phyloP scores from a whole-genome alignment of 2,113 vertebrate species.

The Sander lucioperca region DNA sequence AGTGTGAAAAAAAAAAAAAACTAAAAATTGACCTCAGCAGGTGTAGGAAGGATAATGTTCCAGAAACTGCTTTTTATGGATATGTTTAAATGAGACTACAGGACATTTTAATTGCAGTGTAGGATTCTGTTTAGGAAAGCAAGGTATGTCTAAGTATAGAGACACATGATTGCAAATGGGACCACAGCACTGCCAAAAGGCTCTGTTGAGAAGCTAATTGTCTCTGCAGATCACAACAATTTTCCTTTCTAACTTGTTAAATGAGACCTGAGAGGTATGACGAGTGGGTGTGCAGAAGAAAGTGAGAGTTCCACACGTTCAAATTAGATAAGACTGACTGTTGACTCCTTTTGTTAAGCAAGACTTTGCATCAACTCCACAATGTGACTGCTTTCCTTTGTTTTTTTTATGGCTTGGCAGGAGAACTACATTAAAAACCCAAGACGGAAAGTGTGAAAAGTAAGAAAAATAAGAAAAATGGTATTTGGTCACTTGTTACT shows the following conservation, averaged over 20 bases:
- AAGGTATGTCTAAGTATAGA: slow-evolving; percentile 56
- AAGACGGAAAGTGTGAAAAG: slow-evolving; percentile 41
- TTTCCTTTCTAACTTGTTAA: slow-evolving; percentile 62
- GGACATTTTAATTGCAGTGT: slow-evolving; percentile 54
- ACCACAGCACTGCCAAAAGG: slow-evolving; percentile 45
- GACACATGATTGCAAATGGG: slow-evolving; percentile 50
- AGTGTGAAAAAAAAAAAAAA: not conserved
- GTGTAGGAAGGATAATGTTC: not conserved
- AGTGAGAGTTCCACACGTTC: slow-evolving; percentile 60
- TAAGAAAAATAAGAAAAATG: slow-evolving; percentile 30
- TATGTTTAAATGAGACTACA: slow-evolving; percentile 17
- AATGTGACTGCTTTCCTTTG: slow-evolving; percentile 19
- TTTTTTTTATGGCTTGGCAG: slow-evolving; percentile 26
- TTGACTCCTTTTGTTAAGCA: slow-evolving; percentile 46
- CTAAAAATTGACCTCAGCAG: not conserved
- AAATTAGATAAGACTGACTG: slow-evolving; percentile 64
- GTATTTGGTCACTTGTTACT: slow-evolving; percentile 5
- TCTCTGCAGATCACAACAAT: slow-evolving; percentile 59
- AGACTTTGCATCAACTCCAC: slow-evolving; percentile 34
- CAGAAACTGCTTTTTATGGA: slow-evolving; percentile 24
- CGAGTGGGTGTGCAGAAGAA: slow-evolving; percentile 59
- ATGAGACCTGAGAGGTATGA: slow-evolving; percentile 64
- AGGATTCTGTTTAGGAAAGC: slow-evolving; percentile 35
- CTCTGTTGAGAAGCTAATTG: slow-evolving; percentile 53
- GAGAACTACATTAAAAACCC: slow-evolving; percentile 25